phyloP scores from a whole-genome alignment of 2,888 invertebrate genomes.

The Oasisia sp. region DNA sequence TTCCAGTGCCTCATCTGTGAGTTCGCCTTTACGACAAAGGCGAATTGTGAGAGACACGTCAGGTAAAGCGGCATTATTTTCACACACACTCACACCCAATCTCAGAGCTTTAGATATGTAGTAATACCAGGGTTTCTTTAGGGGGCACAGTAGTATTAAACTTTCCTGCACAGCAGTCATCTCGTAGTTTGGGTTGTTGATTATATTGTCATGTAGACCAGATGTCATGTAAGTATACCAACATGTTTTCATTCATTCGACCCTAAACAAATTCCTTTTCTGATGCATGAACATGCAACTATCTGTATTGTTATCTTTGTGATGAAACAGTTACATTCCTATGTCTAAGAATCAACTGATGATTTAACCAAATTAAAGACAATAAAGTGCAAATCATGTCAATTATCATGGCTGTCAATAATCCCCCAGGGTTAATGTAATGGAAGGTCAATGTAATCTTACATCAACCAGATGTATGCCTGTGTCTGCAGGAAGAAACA shows the following conservation, averaged over 20 bases:
- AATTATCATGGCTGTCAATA: too few relatives aligned
- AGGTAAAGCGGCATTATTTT: constrained; percentile 53
- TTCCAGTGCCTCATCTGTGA: constrained; percentile 95
- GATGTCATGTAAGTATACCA: too few relatives aligned
- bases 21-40: constrained; percentile 96
- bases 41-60: constrained; percentile 94
- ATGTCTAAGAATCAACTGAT: too few relatives aligned
- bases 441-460: neutral
- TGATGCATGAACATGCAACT: too few relatives aligned
- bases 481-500: constrained; percentile 78
- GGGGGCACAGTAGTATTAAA: neutral
- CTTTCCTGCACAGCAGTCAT: neutral
- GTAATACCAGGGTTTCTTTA: neutral
- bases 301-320: too few relatives aligned
- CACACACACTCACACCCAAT: neutral
- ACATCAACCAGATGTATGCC: neutral
- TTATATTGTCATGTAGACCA: too few relatives aligned
- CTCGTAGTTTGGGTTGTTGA: too few relatives aligned
- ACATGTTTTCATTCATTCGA: too few relatives aligned
- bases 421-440: neutral
- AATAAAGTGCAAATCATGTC: too few relatives aligned
- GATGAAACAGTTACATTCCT: too few relatives aligned
- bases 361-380: too few relatives aligned
- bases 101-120: neutral
- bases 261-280: too few relatives aligned